Evolutionary conservation across 64 coral and sea anemone species (phyloP), one percentile per base, ranked within the genome.

Genomic region (Dendrophyllia cribrosa): DNA sequence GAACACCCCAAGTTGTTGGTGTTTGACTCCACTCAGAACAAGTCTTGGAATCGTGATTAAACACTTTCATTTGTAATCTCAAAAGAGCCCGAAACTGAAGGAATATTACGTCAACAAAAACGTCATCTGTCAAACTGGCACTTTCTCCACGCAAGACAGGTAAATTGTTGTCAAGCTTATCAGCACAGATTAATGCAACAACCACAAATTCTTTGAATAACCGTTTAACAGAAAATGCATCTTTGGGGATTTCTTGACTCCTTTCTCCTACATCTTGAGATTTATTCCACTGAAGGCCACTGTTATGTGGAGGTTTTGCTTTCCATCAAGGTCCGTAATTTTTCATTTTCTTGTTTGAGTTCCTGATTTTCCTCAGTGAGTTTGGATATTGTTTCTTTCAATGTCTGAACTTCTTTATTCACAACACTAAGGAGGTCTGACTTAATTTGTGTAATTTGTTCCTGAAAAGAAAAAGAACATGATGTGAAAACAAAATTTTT

Each of bases 381-480:
- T 82, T 97, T 97, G 58, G 91, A 90, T 67, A 97, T 97, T 82
- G 92, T 97, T 83, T 97, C 95, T 88, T 97, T 97, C 75, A 97
- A 91, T 67, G 95, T 97, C 62, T 94, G 95, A 46, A 97, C 95
- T 90, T 97, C 95, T 82, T 97, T 93, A 63, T 97, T 92, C 9
- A 97, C 95, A 77, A 97, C 95, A 86, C 58, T 91, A 26, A 97
- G 72, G 19, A 97, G 87, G 65, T 92, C 92, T 68, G 95, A 97
- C 76, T 97, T 97, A 62, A 97, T 97, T 80, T 94, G 88, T 21
- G 95, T 97, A 70, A 97, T 97, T 71, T 97, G 91, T 80, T 97
- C 95, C 95, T 97, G 83, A 0, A 91, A 91, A 61, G 44, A 89
- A 13, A 91, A 77, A 44, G 3, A 17, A 53, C 50, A 46, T 4